A percentile compares a stretch with the other conserved stretches of the same genome.
phyloP scores from a whole-genome alignment of 2,888 invertebrate species.

The Oxytorus armatus region DNA sequence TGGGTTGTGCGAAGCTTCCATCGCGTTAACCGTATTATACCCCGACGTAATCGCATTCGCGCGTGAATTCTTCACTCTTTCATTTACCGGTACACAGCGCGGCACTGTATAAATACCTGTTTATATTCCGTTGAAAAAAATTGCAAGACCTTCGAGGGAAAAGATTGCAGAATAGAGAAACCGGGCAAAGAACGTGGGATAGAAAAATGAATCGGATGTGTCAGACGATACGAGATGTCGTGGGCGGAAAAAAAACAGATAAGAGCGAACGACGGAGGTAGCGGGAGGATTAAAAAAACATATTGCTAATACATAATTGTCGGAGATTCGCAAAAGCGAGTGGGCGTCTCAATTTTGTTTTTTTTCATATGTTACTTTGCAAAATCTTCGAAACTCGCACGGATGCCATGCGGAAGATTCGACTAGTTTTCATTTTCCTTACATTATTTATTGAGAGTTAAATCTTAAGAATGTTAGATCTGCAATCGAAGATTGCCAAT shows the following conservation, averaged over 20 bases:
- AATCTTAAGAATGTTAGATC: too few relatives aligned
- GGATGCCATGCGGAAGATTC: too few relatives aligned
- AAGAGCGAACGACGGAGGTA: too few relatives aligned
- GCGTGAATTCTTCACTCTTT: slow-evolving; percentile 32
- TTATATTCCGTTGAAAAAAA: slow-evolving; percentile 1
- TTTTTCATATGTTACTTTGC: too few relatives aligned
- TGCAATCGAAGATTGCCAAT: too few relatives aligned
- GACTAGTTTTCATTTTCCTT: too few relatives aligned
- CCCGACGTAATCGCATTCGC: slow-evolving; percentile 39
- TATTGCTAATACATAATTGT: too few relatives aligned
- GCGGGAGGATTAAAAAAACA: too few relatives aligned
- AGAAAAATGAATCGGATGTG: not conserved
- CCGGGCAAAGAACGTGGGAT: not conserved
- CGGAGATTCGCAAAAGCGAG: too few relatives aligned
- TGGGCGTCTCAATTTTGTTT: too few relatives aligned
- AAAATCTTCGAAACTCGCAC: too few relatives aligned
- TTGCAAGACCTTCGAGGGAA: not conserved
- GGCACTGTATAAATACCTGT: not conserved
- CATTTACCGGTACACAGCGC: slow-evolving; percentile 3
- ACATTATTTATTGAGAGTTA: too few relatives aligned
- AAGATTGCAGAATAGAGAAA: not conserved
- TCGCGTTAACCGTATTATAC: slow-evolving; percentile 39
- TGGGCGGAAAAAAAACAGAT: not conserved
- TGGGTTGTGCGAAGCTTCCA: slow-evolving; percentile 33
- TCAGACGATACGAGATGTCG: not conserved